Conservation (phyloP, 2,888 invertebrate genomes). For the Drosophila neotestacea region DNA sequence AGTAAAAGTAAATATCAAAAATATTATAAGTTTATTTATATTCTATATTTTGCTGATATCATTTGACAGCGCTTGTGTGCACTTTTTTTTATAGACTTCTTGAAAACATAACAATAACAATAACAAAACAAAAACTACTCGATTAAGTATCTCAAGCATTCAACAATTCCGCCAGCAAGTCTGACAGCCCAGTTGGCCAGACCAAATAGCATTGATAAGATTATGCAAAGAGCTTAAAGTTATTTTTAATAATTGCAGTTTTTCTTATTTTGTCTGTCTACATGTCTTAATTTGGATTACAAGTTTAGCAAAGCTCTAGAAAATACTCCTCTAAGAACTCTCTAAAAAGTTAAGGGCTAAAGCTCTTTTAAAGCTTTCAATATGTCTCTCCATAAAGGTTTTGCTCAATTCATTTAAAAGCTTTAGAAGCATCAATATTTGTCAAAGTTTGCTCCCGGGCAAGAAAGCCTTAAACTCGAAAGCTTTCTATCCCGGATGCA, state of each 20-base stretch:
- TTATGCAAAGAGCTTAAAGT: conserved; percentile 20
- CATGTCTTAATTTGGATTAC: too few species aligned
- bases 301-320: too few species aligned
- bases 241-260: background rate
- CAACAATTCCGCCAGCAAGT: conserved; percentile 1
- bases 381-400: too few species aligned
- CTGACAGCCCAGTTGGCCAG: conserved; percentile 1
- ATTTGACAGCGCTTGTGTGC: conserved; percentile 5
- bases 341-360: background rate
- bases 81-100: conserved; percentile 3
- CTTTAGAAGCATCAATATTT: too few species aligned
- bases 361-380: too few species aligned
- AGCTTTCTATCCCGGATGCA: too few species aligned
- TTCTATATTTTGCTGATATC: conserved; percentile 17
- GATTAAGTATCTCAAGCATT: conserved; percentile 14
- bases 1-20: conserved; percentile 20
- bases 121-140: conserved; percentile 2
- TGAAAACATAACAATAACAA: background rate
- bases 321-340: background rate
- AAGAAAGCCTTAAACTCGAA: too few species aligned
- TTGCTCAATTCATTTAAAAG: too few species aligned
- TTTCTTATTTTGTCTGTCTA: background rate
- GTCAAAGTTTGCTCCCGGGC: too few species aligned
- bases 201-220: conserved; percentile 34
- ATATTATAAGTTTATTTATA: background rate